Conservation (phyloP, 2,888 invertebrate genomes). For the Morpho deidamia region DNA sequence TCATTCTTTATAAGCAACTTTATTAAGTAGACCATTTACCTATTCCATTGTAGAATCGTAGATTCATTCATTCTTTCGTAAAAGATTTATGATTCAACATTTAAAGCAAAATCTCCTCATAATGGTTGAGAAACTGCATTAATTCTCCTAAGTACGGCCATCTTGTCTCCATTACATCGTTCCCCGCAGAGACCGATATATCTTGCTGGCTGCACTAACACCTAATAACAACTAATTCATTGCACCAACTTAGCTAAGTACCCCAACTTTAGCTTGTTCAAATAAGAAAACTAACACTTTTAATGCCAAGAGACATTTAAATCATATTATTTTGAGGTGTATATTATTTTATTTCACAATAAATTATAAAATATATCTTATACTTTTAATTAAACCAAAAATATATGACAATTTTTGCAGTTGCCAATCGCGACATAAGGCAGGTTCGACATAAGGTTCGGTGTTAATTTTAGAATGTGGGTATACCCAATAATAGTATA, state of each 20-base stretch:
- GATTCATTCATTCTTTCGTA: not conserved
- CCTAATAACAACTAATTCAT: conserved; percentile 21
- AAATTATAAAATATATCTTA: too few relatives aligned
- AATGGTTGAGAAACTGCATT: conserved; percentile 10
- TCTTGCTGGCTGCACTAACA: conserved; percentile 18
- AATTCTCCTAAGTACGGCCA: conserved; percentile 16
- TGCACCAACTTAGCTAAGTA: conserved; percentile 12
- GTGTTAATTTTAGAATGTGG: too few relatives aligned
- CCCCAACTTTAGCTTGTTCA: conserved; percentile 4
- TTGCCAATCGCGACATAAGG: too few relatives aligned
- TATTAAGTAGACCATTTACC: too few relatives aligned
- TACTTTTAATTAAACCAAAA: too few relatives aligned
- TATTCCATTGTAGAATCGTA: too few relatives aligned
- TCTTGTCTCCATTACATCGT: conserved; percentile 17
- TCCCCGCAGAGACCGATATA: conserved; percentile 17
- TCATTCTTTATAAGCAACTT: too few relatives aligned
- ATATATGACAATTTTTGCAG: too few relatives aligned
- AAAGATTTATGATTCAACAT: not conserved
- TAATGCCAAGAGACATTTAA: not conserved
- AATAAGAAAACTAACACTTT: not conserved
- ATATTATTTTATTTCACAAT: too few relatives aligned
- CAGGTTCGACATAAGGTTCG: too few relatives aligned
- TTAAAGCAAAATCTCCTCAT: conserved; percentile 6
- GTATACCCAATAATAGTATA: too few relatives aligned
- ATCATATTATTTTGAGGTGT: too few relatives aligned